phyloP scores from a whole-genome alignment of 1,140 invertebrate genomes.

The Pollicipes pollicipes region DNA sequence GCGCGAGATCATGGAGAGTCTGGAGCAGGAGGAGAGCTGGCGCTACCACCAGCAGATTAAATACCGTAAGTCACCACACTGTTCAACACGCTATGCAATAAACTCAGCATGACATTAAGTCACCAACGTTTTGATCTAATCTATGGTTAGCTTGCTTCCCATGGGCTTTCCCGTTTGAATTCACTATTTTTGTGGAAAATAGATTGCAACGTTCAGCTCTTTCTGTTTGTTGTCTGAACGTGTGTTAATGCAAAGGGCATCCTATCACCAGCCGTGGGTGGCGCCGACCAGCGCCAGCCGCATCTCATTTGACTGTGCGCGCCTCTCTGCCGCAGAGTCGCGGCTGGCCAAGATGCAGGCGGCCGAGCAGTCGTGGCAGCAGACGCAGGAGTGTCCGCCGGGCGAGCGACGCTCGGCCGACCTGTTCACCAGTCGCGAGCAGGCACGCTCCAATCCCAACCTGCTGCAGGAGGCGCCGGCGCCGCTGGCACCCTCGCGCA shows the following conservation, averaged over 20 bases:
- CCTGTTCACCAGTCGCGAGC: not conserved
- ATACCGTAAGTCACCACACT: conserved; percentile 23
- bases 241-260: too few species aligned
- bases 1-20: conserved; percentile 47
- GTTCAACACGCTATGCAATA: too few species aligned
- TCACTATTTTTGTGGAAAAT: too few species aligned
- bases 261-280: too few species aligned
- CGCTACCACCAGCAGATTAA: conserved; percentile 28
- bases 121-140: too few species aligned
- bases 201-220: too few species aligned
- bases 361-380: not conserved
- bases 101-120: too few species aligned
- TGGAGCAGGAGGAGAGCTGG: conserved; percentile 38
- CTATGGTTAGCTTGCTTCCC: too few species aligned
- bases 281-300: too few species aligned
- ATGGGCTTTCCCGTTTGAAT: too few species aligned
- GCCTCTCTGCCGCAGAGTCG: not conserved
- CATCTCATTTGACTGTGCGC: not conserved
- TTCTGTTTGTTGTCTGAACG: too few species aligned
- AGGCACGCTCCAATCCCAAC: not conserved
- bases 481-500: not conserved
- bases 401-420: not conserved
- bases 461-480: not conserved
- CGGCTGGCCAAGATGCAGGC: not conserved
- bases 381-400: not conserved